Base-by-base conservation (phyloP, 2,797 vertebrate genomes). In the Anniella stebbinsi region DNA sequence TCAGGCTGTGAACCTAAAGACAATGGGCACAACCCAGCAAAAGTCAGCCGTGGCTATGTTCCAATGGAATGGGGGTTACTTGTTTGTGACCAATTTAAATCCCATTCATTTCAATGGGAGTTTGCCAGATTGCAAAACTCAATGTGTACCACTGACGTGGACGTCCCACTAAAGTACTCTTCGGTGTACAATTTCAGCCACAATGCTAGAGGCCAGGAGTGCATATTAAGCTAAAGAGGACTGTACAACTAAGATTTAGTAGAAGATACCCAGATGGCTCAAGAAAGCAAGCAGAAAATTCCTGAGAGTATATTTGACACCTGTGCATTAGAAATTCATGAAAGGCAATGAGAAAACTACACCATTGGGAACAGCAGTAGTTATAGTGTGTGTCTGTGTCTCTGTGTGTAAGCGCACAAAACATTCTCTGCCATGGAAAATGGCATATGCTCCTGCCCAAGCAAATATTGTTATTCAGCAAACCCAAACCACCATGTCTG, bases 201-300 rank as follows among this genome's bases (percentile, higher is more conserved):
- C 23, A 3, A 15, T 25, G 3, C n/a, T 11, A 73, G 33, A 69
- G 75, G n/a, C 73, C 63, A 85, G 36, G 33, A 48, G 66, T 78
- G 41, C 28, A 25, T 38, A 63, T 82, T 82, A 67, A 21, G 36
- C 33, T 77, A 69, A 89, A 54, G 21, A 73, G 36, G 54, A 60
- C 66, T 80, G 28, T 25, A 80, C 48, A 80, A 45, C 23, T 66
- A 83, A 63, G 15, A 38, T 30, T 76, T 36, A 28, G 57, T 18
- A 63, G 67, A 72, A 80, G 83, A 90, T 80, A 72, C 51, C 63
- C 84, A 72, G 84, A 80, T 86, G 73, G 83, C 66, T 78, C 63
- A 70, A 85, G 82, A 51, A 84, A 78, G 48, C 60, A 54, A 89
- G 48, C 66, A 70, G 66, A 77, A 48, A 54, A 89, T 85, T 45